phyloP scores from a whole-genome alignment of 2,888 invertebrate genomes.

The Drosophila acutilabella region DNA sequence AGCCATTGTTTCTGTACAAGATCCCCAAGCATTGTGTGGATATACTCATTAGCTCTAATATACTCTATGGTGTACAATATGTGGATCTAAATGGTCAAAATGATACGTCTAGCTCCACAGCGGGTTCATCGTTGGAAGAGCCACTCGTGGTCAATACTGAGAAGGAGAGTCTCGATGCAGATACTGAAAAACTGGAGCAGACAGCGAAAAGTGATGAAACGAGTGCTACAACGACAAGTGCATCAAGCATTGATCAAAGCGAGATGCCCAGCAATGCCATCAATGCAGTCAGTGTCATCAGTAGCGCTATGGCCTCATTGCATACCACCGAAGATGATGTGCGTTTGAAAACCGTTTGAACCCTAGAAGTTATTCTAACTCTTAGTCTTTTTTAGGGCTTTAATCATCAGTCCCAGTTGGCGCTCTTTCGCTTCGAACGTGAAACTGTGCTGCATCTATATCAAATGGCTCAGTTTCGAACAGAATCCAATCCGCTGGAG shows the following conservation, averaged over 20 bases:
- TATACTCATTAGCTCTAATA: conserved; percentile 88
- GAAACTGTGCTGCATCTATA: conserved; percentile 84
- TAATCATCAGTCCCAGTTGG: conserved; percentile 79
- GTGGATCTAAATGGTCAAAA: conserved; percentile 83
- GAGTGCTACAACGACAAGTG: conserved; percentile 62
- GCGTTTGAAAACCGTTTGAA: conserved; percentile 29
- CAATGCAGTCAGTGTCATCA: conserved; percentile 84
- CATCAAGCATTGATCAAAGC: conserved; percentile 65
- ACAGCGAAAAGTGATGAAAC: conserved; percentile 57
- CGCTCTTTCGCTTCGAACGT: conserved; percentile 83
- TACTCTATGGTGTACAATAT: conserved; percentile 87
- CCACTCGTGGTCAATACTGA: conserved; percentile 66
- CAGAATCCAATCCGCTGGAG: conserved; percentile 55
- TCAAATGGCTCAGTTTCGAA: conserved; percentile 82
- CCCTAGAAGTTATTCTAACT: not conserved
- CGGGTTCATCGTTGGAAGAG: conserved; percentile 52
- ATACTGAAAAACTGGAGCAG: conserved; percentile 70
- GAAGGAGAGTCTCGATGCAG: conserved; percentile 72
- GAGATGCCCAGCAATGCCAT: conserved; percentile 75
- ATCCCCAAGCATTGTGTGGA: conserved; percentile 88
- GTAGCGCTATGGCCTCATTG: conserved; percentile 84
- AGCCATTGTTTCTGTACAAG: conserved; percentile 89
- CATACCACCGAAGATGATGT: conserved; percentile 84
- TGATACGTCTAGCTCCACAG: conserved; percentile 48
- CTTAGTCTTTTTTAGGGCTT: conserved; percentile 72